Base-by-base conservation (phyloP, 2,888 invertebrate species). In the Leptopterna dolabrata region DNA sequence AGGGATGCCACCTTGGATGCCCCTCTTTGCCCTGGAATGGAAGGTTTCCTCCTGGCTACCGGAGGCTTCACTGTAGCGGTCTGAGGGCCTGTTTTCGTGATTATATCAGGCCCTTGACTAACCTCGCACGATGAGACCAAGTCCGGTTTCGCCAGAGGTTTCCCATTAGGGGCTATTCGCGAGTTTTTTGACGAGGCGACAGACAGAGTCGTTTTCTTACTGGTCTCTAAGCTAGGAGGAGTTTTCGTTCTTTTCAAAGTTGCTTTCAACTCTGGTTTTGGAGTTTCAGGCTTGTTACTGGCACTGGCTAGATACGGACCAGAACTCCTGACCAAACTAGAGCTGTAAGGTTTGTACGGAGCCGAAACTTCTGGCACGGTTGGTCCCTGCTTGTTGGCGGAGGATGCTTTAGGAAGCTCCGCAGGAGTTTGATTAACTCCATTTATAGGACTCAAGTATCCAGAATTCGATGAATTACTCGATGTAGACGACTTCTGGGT, bases 1-100 rank as follows among this genome's bases (percentile, higher is more conserved):
- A 96, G 92, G 87, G 95, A 95, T 43, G 96, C 96, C 86, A 96
- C 95, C 91, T 94, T 95, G 89, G 90, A 71, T 7, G 47, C 76
- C 0, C 63, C 19, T 30, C 87, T 88, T 11, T 36, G 73, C 0
- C 71, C 70, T 13, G 87, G 81, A 0, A 87, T 55, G 13, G 85
- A 63, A 81, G 87, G 90, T 88, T 89, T 90, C 70, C 92, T 92
- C 13, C 92, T 91, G 90, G 91, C 92, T 90, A 91, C 92, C 36
- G 90, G 90, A 70, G 88, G 90, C 89, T 92, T 90, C n/a, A 73
- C 81, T 0, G 76, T 36, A 19, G 87, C 86, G 4, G 76, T 41
- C 41, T 36, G 78, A 1, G 87, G 87, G 14, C 78, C 84, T 24
- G 86, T 78, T 82, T 87, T 87, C 1, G 41, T 73, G 63, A 89